Percentiles rank a stretch among this genome's conserved stretches.
Conservation (phyloP, 1,140 invertebrate species). For the Nylanderia fulva region DNA sequence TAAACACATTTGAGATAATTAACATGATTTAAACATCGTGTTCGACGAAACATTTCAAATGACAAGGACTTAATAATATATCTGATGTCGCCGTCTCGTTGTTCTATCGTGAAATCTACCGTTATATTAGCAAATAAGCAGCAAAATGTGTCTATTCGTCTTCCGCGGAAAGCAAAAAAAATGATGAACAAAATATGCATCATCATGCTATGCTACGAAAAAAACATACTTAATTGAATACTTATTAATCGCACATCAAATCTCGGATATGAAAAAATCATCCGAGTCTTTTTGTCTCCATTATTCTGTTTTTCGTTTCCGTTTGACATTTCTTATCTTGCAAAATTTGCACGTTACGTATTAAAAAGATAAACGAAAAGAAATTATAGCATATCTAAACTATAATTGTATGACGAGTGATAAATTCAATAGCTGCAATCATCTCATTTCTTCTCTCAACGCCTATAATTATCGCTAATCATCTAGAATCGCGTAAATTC, state of each 20-base stretch:
- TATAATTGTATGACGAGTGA: background rate
- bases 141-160: background rate
- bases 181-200: background rate
- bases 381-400: slow-evolving; percentile 27
- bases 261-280: background rate
- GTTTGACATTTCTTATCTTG: background rate
- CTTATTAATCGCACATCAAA: background rate
- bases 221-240: slow-evolving; percentile 26
- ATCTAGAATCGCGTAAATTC: background rate
- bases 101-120: slow-evolving; percentile 43
- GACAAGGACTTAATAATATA: slow-evolving; percentile 68
- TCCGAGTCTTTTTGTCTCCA: background rate
- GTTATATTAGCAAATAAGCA: slow-evolving; percentile 22
- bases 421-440: slow-evolving; percentile 10
- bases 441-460: slow-evolving; percentile 10
- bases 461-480: slow-evolving; percentile 21
- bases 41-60: slow-evolving; percentile 68
- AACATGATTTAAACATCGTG: slow-evolving; percentile 77
- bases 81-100: slow-evolving; percentile 70
- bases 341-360: background rate
- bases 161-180: background rate
- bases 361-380: slow-evolving; percentile 21
- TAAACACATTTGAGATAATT: slow-evolving; percentile 78
- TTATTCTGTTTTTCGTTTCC: background rate
- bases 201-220: background rate